These are phyloP conservation scores for Rhinolophus sinicus DNA, from an alignment of 2,113 vertebrate species.

Conservation along the genomic window DNA sequence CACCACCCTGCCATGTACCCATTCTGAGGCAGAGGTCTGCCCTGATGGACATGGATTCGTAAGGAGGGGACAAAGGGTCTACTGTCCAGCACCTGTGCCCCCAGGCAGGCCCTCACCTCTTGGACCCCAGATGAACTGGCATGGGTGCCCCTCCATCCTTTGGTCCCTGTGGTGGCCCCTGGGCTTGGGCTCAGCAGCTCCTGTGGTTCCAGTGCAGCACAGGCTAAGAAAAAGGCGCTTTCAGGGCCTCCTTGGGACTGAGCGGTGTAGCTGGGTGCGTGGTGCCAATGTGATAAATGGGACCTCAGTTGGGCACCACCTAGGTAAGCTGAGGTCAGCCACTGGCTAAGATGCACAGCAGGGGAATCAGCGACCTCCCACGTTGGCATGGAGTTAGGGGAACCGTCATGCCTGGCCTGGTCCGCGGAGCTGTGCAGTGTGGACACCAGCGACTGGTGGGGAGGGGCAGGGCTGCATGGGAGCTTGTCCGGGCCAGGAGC, in stretches of 20 bases:
- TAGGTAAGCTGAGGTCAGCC: neutral
- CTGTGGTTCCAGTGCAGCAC: rapidly evolving
- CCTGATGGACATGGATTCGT: rapidly evolving
- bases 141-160: neutral
- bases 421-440: rapidly evolving
- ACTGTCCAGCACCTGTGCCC: too few species aligned
- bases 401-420: neutral
- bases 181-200: neutral
- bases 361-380: neutral
- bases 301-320: too few species aligned
- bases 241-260: too few species aligned
- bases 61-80: neutral
- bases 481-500: neutral
- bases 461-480: rapidly evolving
- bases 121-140: rapidly evolving
- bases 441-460: rapidly evolving
- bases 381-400: rapidly evolving
- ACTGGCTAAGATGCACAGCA: neutral
- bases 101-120: too few species aligned
- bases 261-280: too few species aligned
- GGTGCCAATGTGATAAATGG: rapidly evolving
- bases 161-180: neutral
- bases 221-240: neutral
- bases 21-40: neutral
- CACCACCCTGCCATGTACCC: rapidly evolving